Base-by-base conservation (phyloP, 1,140 invertebrate genomes). In the Trigoniulus corallinus region DNA sequence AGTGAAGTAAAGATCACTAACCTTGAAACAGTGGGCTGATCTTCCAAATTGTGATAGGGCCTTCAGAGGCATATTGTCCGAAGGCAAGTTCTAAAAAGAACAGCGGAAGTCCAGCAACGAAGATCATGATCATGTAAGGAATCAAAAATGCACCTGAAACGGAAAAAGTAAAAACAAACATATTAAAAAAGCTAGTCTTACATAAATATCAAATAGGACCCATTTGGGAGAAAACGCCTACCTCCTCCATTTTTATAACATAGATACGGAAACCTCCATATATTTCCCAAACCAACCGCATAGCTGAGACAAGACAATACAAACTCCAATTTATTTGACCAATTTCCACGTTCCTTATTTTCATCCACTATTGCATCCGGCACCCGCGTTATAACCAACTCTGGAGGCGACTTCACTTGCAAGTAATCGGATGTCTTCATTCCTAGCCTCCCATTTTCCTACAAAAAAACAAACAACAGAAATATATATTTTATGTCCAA, bases 201-300 rank as follows among this genome's bases (percentile, higher is more conserved):
- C 15, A 7, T 34, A 34, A 34, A 34, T 34, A 34, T 34, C 7
- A 34, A 34, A 34, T 34, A n/a, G n/a, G n/a, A n/a, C n/a, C n/a
- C n/a, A n/a, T n/a, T n/a, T n/a, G n/a, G n/a, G n/a, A n/a, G n/a
- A n/a, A n/a, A n/a, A n/a, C n/a, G n/a, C n/a, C n/a, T 13, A 34
- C 29, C 29, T 34, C 29, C 29, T 34, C 29, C 29, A 15, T 34
- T 7, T 44, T 4, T 10, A 44, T 44, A 44, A 63, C 83, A 87
- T 27, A 88, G 74, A 66, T 88, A 91, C 12, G 87, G 88, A 73
- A 93, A 92, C 58, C 88, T 72, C 88, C 88, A 92, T 34, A 93
- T 84, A 66, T 92, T 93, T 54, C 87, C 88, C 53, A 92, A 74
- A 58, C 88, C 87, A 49, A 92, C 85, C 34, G 86, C 85, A 57